Evolutionary conservation across 1,140 invertebrate species (phyloP).

Genomic region (Cephus cinctus): DNA sequence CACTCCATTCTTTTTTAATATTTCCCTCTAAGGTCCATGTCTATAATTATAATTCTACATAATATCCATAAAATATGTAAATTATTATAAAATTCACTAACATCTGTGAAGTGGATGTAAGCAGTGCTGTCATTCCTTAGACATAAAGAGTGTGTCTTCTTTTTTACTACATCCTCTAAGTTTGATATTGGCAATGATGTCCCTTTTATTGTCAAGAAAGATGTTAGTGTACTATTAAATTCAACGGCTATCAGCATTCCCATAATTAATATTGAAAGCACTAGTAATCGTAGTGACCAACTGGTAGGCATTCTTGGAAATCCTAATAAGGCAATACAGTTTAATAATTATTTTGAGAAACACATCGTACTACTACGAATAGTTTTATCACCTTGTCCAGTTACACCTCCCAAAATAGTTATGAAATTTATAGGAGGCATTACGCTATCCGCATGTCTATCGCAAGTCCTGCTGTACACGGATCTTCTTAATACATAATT

Average conservation of each 20-base stretch:
- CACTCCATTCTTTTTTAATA: constrained; percentile 8
- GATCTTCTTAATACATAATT: constrained; percentile 25
- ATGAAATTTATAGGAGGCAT: constrained; percentile 24
- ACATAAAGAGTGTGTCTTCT: constrained; percentile 31
- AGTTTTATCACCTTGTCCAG: constrained; percentile 32
- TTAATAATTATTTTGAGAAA: constrained; percentile 1
- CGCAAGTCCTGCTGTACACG: neutral
- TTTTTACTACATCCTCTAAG: constrained; percentile 23
- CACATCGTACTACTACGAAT: neutral
- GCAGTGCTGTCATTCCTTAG: constrained; percentile 27
- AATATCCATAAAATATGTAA: neutral
- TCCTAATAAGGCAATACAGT: constrained; percentile 16
- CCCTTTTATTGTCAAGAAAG: constrained; percentile 26
- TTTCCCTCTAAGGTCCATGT: neutral
- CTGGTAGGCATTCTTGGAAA: constrained; percentile 27
- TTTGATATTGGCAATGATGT: constrained; percentile 21
- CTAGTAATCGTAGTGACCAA: constrained; percentile 28
- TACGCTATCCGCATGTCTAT: constrained; percentile 13
- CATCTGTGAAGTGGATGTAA: constrained; percentile 19
- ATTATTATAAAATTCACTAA: neutral
- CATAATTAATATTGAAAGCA: constrained; percentile 26
- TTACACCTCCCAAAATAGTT: constrained; percentile 25
- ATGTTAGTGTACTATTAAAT: constrained; percentile 33
- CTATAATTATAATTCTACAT: neutral
- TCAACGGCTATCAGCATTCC: constrained; percentile 31